Evolutionary conservation across 2,888 invertebrate genomes (phyloP).

Genomic region (Trissolcus japonicus): DNA sequence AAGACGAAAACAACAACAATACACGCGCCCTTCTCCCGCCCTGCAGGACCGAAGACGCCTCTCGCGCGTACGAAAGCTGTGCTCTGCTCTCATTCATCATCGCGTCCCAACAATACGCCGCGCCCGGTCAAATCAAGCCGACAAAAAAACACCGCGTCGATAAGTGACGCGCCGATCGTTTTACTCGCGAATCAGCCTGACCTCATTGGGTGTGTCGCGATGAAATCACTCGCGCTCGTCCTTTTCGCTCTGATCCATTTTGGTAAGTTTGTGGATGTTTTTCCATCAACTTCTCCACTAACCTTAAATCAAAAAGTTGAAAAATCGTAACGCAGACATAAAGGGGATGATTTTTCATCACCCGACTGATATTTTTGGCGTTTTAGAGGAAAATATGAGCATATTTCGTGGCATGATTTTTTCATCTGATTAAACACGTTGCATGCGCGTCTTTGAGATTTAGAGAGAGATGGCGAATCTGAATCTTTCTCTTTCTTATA

Average conservation of each 20-base stretch:
- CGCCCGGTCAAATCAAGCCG: not conserved
- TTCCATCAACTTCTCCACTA: not conserved
- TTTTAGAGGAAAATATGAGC: constrained; percentile 1
- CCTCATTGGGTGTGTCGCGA: constrained; percentile 68
- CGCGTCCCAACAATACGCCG: constrained; percentile 8
- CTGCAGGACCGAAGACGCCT: not conserved
- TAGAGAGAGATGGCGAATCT: constrained; percentile 5
- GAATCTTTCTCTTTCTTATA: not conserved
- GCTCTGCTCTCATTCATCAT: constrained; percentile 1
- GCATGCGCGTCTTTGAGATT: constrained; percentile 22
- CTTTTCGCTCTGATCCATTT: constrained; percentile 62
- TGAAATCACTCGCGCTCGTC: constrained; percentile 62
- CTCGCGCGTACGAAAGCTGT: constrained; percentile 7
- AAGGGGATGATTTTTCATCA: not conserved
- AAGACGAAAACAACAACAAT: constrained; percentile 14
- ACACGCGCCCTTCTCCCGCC: constrained; percentile 16
- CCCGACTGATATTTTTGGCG: not conserved
- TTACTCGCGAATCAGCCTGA: constrained; percentile 22
- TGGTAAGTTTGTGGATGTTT: constrained; percentile 60
- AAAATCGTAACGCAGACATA: not conserved
- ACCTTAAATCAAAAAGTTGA: not conserved
- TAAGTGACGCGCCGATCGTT: constrained; percentile 5
- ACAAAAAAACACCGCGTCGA: not conserved
- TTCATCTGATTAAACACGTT: constrained; percentile 27
- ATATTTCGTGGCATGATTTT: constrained; percentile 11